These are phyloP conservation scores for Jordanella pulchra DNA, from an alignment of 2,797 vertebrate genomes.

Conservation along the genomic window DNA sequence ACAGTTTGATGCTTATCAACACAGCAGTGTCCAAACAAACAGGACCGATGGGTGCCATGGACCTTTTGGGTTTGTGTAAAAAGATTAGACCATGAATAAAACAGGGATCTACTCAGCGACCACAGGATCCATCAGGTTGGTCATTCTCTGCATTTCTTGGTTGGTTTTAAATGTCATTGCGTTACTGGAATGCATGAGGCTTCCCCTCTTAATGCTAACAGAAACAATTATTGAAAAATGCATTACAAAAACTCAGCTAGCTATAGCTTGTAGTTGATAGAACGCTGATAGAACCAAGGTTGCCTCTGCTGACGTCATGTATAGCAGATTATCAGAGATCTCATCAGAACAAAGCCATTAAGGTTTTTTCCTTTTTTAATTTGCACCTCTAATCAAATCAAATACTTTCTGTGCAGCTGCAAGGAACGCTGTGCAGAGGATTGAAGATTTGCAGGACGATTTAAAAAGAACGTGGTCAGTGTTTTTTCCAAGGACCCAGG, in stretches of 20 bases:
- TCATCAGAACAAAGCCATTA: not conserved
- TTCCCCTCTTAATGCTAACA: not conserved
- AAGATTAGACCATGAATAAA: not conserved
- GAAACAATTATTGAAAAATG: not conserved
- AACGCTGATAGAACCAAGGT: not conserved
- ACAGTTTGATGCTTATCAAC: not conserved
- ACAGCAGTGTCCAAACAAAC: not conserved
- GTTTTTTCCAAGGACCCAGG: not conserved
- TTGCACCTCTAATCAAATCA: not conserved
- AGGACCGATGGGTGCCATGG: not conserved
- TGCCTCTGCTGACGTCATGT: not conserved
- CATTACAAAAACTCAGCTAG: too few species aligned
- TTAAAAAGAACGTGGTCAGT: too few species aligned
- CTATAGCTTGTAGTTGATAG: too few species aligned
- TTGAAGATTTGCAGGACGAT: too few species aligned
- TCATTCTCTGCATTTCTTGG: not conserved
- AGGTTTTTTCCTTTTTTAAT: not conserved
- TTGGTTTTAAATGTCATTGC: not conserved
- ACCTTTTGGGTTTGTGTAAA: constrained; percentile 4
- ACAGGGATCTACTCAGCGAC: not conserved
- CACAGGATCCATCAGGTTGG: not conserved
- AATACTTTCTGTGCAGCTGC: not conserved
- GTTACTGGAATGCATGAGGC: not conserved
- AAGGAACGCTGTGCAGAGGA: too few species aligned
- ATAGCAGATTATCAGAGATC: not conserved